A percentile compares a stretch with the other conserved stretches of the same genome.
Evolutionary conservation across 2,888 invertebrate species (phyloP).

Genomic region (Cecidostiba fungosa): DNA sequence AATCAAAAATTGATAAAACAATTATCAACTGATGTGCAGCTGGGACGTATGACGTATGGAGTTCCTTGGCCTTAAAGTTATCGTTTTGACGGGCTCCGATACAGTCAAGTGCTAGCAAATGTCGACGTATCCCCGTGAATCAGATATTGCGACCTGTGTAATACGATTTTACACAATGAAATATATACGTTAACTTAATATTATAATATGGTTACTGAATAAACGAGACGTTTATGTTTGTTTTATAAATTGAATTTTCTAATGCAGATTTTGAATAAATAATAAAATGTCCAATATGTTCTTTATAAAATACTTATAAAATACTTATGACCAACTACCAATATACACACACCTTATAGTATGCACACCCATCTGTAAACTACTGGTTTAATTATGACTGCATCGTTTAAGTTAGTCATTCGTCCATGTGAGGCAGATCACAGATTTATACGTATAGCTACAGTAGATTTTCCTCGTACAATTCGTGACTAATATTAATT

Average conservation of each 20-base stretch:
- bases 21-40: not conserved
- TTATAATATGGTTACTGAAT: not conserved
- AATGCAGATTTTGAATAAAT: too few relatives aligned
- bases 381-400: not conserved
- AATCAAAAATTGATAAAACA: not conserved
- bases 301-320: too few relatives aligned
- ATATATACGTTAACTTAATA: not conserved
- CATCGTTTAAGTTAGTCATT: conserved; percentile 14
- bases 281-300: too few relatives aligned
- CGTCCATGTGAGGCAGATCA: not conserved
- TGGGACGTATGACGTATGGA: not conserved
- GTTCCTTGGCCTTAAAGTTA: conserved; percentile 36
- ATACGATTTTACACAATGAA: too few relatives aligned
- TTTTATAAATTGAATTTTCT: too few relatives aligned
- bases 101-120: not conserved
- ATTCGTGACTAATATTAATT: too few relatives aligned
- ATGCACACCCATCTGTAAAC: too few relatives aligned
- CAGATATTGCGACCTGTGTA: too few relatives aligned
- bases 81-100: conserved; percentile 8
- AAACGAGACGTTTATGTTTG: too few relatives aligned
- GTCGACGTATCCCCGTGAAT: not conserved
- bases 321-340: too few relatives aligned
- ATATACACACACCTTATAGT: too few relatives aligned
- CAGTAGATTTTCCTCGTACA: not conserved
- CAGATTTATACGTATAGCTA: not conserved